These are phyloP conservation scores for Nymphalis io DNA, from an alignment of 1,140 invertebrate species.

Conservation along the genomic window DNA sequence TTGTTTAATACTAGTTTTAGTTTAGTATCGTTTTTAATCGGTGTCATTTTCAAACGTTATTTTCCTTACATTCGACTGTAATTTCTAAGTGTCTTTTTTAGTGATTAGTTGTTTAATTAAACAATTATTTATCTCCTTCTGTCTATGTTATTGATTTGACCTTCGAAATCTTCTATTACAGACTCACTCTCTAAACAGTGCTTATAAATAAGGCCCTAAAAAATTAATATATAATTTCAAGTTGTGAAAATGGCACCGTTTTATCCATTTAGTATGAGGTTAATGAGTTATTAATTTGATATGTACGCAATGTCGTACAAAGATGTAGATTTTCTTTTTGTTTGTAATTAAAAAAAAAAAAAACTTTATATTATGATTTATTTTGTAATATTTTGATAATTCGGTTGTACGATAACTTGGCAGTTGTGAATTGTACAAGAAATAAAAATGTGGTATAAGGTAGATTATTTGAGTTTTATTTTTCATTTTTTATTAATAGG, in stretches of 20 bases:
- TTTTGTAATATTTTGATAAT: slow-evolving; percentile 11
- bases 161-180: no score
- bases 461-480: slow-evolving; percentile 54
- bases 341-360: slow-evolving; percentile 16
- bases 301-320: slow-evolving; percentile 31
- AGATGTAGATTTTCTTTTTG: slow-evolving; percentile 30
- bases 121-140: no score
- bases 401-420: slow-evolving; percentile 35
- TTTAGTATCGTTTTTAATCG: slow-evolving; percentile 45
- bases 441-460: slow-evolving; percentile 48
- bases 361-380: slow-evolving; percentile 7
- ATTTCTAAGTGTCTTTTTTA: no score
- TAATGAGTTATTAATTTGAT: slow-evolving; percentile 22
- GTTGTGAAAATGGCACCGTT: slow-evolving; percentile 58
- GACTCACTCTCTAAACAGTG: no score
- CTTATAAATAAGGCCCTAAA: no score
- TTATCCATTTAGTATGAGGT: slow-evolving; percentile 41
- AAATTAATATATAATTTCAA: background rate
- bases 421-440: slow-evolving; percentile 50
- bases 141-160: no score
- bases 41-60: slow-evolving; percentile 61
- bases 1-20: slow-evolving; percentile 61
- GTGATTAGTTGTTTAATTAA: no score
- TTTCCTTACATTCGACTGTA: background rate
- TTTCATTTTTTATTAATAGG: slow-evolving; percentile 43